Evolutionary conservation across 2,888 invertebrate genomes (phyloP).

Genomic region (Andrena chrysosceles): DNA sequence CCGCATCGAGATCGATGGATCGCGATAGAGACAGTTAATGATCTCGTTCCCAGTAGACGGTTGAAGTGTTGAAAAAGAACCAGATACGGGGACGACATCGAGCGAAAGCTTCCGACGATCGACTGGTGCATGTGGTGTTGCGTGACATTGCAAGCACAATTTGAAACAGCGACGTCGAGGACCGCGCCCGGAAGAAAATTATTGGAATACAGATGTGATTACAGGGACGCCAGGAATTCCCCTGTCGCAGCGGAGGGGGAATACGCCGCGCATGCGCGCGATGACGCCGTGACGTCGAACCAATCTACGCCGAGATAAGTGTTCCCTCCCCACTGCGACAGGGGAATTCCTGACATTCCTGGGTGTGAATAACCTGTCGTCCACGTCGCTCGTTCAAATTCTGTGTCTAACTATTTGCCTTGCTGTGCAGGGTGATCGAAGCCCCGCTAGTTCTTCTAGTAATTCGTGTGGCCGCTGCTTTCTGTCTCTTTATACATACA

Average conservation of each 20-base stretch:
- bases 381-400: slow-evolving; percentile 58
- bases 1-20: slow-evolving; percentile 39
- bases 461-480: slow-evolving; percentile 73
- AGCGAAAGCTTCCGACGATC: slow-evolving; percentile 36
- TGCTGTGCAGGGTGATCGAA: slow-evolving; percentile 65
- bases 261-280: too few relatives aligned
- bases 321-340: too few relatives aligned
- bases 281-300: too few relatives aligned
- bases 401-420: slow-evolving; percentile 67
- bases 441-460: slow-evolving; percentile 70
- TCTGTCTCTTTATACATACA: slow-evolving; percentile 68
- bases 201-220: not conserved
- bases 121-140: slow-evolving; percentile 82
- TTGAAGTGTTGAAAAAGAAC: not conserved
- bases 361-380: slow-evolving; percentile 1
- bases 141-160: slow-evolving; percentile 68
- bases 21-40: not conserved
- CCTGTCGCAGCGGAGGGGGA: not conserved
- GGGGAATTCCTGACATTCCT: too few relatives aligned
- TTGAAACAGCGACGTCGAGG: slow-evolving; percentile 54
- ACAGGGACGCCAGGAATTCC: not conserved
- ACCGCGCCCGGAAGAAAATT: not conserved
- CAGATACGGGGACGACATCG: slow-evolving; percentile 18
- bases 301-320: too few relatives aligned
- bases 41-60: slow-evolving; percentile 11